phyloP scores from a whole-genome alignment of 2,888 invertebrate genomes.

The Neelides folsomi region DNA sequence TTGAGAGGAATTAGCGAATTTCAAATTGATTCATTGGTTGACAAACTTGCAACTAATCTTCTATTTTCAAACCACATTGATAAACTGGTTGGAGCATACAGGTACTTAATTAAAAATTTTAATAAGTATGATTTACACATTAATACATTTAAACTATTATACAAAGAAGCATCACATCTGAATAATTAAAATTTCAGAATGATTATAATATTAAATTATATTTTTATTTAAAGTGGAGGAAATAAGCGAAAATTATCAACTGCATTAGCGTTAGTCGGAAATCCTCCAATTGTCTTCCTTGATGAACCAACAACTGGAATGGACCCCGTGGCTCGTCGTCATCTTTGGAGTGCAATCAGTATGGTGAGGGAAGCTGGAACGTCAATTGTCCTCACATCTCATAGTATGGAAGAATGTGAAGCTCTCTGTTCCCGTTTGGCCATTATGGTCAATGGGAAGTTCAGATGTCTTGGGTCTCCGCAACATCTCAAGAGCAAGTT shows the following conservation, averaged over 20 bases:
- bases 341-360: slow-evolving; percentile 63
- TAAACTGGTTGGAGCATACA: slow-evolving; percentile 39
- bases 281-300: slow-evolving; percentile 54
- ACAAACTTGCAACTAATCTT: slow-evolving; percentile 44
- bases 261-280: slow-evolving; percentile 55
- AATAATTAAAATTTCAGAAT: slow-evolving; percentile 17
- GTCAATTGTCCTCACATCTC: slow-evolving; percentile 67
- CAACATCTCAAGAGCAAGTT: slow-evolving; percentile 66
- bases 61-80: slow-evolving; percentile 49
- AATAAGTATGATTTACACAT: too few species aligned
- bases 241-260: slow-evolving; percentile 61
- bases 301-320: slow-evolving; percentile 55
- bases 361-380: slow-evolving; percentile 55
- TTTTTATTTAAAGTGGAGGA: slow-evolving; percentile 48
- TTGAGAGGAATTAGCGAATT: slow-evolving; percentile 47
- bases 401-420: slow-evolving; percentile 75
- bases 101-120: too few species aligned
- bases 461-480: slow-evolving; percentile 59
- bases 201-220: too few species aligned
- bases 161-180: too few species aligned
- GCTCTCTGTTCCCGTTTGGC: slow-evolving; percentile 64
- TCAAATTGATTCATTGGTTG: slow-evolving; percentile 38
- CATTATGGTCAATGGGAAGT: slow-evolving; percentile 67
- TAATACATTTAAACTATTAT: too few species aligned
- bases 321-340: slow-evolving; percentile 65